phyloP scores from a whole-genome alignment of 2,797 vertebrate species.

The Nyctibius grandis region DNA sequence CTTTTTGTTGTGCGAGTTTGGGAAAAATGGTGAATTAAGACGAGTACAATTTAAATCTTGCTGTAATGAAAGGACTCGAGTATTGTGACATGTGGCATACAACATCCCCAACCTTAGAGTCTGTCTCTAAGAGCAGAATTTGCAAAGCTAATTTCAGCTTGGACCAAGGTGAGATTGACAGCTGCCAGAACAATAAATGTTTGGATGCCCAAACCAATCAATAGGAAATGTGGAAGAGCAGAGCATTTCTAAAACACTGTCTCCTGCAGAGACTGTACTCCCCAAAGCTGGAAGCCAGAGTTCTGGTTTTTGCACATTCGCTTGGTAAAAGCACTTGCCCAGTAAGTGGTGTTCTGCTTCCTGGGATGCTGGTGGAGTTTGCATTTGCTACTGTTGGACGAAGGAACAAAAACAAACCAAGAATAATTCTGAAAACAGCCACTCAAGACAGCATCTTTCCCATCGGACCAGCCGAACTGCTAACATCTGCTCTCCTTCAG shows the following conservation, averaged over 20 bases:
- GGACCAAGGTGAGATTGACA: background rate
- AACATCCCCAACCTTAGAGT: background rate
- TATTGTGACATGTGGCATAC: background rate
- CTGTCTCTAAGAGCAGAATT: background rate
- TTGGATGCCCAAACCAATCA: background rate
- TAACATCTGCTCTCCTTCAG: background rate
- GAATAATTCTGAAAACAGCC: background rate
- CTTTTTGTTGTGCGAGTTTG: background rate
- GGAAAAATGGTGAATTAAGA: background rate
- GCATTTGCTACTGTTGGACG: background rate
- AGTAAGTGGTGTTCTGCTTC: background rate
- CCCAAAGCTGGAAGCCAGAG: background rate
- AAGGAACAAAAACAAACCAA: background rate
- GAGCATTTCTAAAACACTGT: background rate
- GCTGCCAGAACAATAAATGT: background rate
- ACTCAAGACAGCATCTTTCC: background rate
- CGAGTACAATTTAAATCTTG: background rate
- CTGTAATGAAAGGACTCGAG: background rate
- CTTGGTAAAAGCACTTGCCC: background rate
- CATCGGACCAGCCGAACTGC: background rate
- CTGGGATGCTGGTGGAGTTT: background rate
- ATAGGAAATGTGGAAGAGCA: background rate
- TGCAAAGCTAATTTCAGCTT: conserved; percentile 4
- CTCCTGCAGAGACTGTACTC: background rate
- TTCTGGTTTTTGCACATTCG: background rate